A percentile compares a stretch with the other conserved stretches of the same genome.
These are phyloP conservation scores for Zygothrica quintamaculata DNA, from an alignment of 2,888 invertebrate genomes.

Conservation along the genomic window DNA sequence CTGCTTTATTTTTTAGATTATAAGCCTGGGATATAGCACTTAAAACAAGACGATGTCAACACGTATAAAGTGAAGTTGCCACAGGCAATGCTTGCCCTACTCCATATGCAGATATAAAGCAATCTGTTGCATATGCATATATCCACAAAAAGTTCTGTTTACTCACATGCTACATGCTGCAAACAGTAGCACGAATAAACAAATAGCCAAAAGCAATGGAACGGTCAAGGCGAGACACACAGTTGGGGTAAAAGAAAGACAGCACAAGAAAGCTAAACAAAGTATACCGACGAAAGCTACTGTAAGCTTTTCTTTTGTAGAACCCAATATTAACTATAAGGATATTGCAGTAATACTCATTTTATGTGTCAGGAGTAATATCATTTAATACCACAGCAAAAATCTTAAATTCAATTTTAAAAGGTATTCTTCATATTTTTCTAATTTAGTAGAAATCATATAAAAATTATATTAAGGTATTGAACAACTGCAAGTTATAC, in stretches of 20 bases:
- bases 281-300: background rate
- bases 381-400: no score
- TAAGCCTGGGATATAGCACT: conserved; percentile 8
- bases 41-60: no score
- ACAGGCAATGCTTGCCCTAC: background rate
- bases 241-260: background rate
- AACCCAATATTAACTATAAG: no score
- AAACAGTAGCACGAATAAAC: conserved; percentile 29
- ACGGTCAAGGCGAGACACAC: conserved; percentile 5
- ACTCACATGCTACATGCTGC: conserved; percentile 9
- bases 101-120: conserved; percentile 15
- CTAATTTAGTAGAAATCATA: no score
- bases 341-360: no score
- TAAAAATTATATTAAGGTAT: no score
- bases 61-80: conserved; percentile 8
- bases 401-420: no score
- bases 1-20: conserved; percentile 17
- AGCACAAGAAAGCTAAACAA: background rate
- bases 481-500: no score
- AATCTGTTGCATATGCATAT: conserved; percentile 15
- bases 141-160: conserved; percentile 19
- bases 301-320: no score
- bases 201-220: conserved; percentile 39
- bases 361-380: no score
- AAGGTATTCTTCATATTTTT: no score